phyloP scores from a whole-genome alignment of 2,113 vertebrate species.

The Lethenteron camtschaticum region DNA sequence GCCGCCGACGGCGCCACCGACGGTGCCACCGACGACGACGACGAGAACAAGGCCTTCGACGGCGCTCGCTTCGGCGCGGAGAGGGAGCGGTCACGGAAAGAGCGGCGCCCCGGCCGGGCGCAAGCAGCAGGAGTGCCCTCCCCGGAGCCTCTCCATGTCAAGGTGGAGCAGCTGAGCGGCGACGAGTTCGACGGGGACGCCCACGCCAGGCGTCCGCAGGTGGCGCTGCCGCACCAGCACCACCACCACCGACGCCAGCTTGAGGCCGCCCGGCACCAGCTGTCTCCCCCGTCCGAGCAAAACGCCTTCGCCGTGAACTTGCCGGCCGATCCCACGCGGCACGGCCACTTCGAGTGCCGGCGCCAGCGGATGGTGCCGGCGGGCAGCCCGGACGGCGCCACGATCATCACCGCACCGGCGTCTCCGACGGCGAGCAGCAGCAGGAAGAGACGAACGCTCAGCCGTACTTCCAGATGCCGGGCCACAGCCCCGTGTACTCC shows the following conservation, averaged over 20 bases:
- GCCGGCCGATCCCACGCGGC: constrained; percentile 13
- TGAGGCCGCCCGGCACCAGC: constrained; percentile 14
- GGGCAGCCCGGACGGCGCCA: no score
- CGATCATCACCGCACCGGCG: not conserved
- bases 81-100: no score
- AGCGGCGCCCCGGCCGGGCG: not conserved
- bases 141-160: not conserved
- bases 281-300: constrained; percentile 13
- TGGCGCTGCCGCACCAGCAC: not conserved
- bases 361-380: no score
- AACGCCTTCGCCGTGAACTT: constrained; percentile 10
- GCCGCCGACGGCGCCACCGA: not conserved
- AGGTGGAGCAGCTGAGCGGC: not conserved
- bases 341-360: not conserved
- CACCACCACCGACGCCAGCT: constrained; percentile 8
- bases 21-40: not conserved
- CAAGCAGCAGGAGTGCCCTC: not conserved
- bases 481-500: not conserved
- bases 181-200: not conserved
- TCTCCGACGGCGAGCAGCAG: not conserved
- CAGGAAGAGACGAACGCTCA: not conserved
- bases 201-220: not conserved
- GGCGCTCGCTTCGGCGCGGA: constrained; percentile 5
- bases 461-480: not conserved
- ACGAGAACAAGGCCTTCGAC: constrained; percentile 12